Percentiles rank a stretch among this genome's conserved stretches.
These are phyloP conservation scores for Barbus barbus DNA, from an alignment of 2,113 vertebrate species.

Conservation along the genomic window DNA sequence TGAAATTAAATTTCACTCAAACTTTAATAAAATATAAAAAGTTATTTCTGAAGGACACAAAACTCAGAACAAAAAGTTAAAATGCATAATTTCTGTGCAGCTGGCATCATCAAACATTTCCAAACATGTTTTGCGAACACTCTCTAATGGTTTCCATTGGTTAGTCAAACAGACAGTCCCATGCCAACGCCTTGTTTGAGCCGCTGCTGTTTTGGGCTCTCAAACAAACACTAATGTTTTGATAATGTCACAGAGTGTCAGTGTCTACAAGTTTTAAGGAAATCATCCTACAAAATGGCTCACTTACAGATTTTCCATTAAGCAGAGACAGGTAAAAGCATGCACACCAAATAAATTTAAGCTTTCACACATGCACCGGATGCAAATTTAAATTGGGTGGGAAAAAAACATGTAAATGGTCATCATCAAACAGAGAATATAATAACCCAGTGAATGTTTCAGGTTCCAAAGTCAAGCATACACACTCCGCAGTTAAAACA, in stretches of 20 bases:
- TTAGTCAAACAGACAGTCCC: neutral
- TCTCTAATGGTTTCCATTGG: neutral
- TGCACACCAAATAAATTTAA: neutral
- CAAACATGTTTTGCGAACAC: neutral
- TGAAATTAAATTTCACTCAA: neutral
- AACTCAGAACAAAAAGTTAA: neutral
- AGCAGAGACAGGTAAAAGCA: neutral
- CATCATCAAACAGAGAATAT: neutral
- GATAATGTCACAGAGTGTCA: neutral
- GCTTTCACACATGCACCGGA: neutral
- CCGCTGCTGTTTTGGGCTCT: neutral
- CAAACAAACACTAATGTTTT: slow-evolving; percentile 1
- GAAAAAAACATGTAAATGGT: neutral
- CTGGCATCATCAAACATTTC: neutral
- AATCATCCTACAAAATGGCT: neutral
- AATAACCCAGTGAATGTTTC: neutral
- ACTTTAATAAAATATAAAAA: neutral
- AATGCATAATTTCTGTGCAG: neutral
- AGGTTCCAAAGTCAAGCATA: neutral
- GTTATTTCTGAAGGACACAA: neutral
- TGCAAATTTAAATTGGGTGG: neutral
- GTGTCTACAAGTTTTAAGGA: neutral
- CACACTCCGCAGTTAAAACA: slow-evolving; percentile 28
- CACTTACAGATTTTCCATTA: neutral
- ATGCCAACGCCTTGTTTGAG: no score